Evolutionary conservation across 2,113 vertebrate species (phyloP).

Genomic region (Sylvietta virens): DNA sequence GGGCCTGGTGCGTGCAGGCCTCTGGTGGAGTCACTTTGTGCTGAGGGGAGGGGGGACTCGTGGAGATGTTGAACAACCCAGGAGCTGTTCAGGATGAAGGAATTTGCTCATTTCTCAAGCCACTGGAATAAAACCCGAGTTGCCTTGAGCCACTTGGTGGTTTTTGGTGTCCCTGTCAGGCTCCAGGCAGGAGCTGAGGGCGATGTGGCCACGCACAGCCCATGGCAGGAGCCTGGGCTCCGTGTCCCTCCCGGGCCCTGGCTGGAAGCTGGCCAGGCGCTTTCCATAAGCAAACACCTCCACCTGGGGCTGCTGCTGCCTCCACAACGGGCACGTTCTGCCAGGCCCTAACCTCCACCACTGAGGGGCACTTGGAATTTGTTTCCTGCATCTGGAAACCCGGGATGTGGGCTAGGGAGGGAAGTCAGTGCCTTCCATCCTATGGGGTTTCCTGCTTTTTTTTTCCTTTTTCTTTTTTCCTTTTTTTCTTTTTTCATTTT

Average conservation of each 20-base stretch:
- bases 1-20: accelerated
- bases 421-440: background rate
- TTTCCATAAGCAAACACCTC: background rate
- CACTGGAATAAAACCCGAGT: background rate
- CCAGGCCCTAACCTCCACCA: background rate
- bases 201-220: accelerated
- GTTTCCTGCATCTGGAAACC: background rate
- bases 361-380: background rate
- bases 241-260: background rate
- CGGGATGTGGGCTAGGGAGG: background rate
- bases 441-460: background rate
- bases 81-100: background rate
- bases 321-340: background rate
- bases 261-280: background rate
- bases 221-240: background rate
- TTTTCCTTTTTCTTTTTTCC: too few species aligned
- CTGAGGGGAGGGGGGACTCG: background rate
- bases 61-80: too few species aligned
- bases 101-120: background rate
- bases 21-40: background rate
- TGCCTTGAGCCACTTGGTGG: background rate
- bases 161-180: background rate
- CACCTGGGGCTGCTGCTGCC: background rate
- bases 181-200: background rate
- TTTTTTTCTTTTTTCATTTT: too few species aligned